Percentiles rank a stretch among this genome's conserved stretches.
Evolutionary conservation across 1,140 invertebrate species (phyloP).

Genomic region (Oreohelix idahoensis): DNA sequence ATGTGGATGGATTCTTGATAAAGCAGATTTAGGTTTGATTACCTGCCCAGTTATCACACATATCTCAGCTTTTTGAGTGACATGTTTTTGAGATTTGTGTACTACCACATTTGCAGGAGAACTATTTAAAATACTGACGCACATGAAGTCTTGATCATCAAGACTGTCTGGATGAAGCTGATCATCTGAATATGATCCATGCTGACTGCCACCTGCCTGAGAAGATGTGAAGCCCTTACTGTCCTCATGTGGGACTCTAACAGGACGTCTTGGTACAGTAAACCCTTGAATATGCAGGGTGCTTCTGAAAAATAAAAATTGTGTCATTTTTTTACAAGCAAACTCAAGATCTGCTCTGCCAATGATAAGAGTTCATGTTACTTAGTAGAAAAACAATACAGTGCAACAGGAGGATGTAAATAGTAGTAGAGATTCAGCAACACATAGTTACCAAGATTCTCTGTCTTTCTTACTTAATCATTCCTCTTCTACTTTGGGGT

Average conservation of each 20-base stretch:
- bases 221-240: not conserved
- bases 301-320: not conserved
- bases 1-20: not conserved
- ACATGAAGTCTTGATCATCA: not conserved
- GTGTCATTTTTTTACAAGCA: too few species aligned
- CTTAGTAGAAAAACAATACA: too few species aligned
- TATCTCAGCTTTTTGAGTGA: not conserved
- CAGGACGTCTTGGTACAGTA: not conserved
- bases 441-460: too few species aligned
- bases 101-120: not conserved
- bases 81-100: not conserved
- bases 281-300: not conserved
- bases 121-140: not conserved
- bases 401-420: too few species aligned
- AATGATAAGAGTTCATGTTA: too few species aligned
- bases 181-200: not conserved
- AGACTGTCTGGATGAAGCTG: not conserved
- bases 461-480: too few species aligned
- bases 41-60: not conserved
- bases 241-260: not conserved
- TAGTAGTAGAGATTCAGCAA: too few species aligned
- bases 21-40: not conserved
- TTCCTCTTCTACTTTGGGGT: too few species aligned
- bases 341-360: too few species aligned
- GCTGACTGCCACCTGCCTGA: not conserved